Base-by-base conservation (phyloP, 1,140 invertebrate species). In the Arctopsyche grandis region DNA sequence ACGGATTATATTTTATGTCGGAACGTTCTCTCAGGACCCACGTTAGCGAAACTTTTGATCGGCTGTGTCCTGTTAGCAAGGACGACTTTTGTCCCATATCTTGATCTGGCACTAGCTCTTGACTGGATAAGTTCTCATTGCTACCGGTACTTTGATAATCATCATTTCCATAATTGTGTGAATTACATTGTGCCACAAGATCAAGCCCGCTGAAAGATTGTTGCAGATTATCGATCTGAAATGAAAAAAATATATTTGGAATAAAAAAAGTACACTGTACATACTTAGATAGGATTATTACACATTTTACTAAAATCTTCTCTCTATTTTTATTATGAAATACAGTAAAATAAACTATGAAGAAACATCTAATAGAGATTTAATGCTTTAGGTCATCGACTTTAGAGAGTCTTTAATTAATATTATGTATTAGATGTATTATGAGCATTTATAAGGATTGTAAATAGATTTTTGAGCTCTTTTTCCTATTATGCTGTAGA, bases 41-140 rank as follows among this genome's bases (percentile, higher is more conserved):
- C 14, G 92, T 93, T 52, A 93, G 85, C 52, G 92, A 92, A 84
- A 93, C 91, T 85, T 92, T 92, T 75, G 92, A 92, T 81, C 91
- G 90, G 82, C 91, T 89, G 66, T 86, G 82, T 63, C 85, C 85
- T 10, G 86, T 81, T 29, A 89, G 82, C n/a, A 87, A 85, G 43
- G 87, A 86, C 9, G 88, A 87, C 86, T 87, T 88, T 21, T 88
- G 83, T 73, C 88, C 88, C 88, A 89, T 89, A 66, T 79, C 16
- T 78, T 66, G 14, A 87, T 84, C 73, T 84, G 85, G 82, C 86
- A 87, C 78, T 24, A 21, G 16, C 38, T 77, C 26, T 69, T 69
- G 21, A 29, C 44, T 77, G 19, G 9, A 19, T 46, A 44, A 16
- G 44, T 26, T 10, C 56, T 71, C 38, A 12, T 66, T 66, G 10